Percentiles rank a stretch among this genome's conserved stretches.
Evolutionary conservation across 64 coral and sea anemone species (phyloP).

Genomic region (Montipora sp.): DNA sequence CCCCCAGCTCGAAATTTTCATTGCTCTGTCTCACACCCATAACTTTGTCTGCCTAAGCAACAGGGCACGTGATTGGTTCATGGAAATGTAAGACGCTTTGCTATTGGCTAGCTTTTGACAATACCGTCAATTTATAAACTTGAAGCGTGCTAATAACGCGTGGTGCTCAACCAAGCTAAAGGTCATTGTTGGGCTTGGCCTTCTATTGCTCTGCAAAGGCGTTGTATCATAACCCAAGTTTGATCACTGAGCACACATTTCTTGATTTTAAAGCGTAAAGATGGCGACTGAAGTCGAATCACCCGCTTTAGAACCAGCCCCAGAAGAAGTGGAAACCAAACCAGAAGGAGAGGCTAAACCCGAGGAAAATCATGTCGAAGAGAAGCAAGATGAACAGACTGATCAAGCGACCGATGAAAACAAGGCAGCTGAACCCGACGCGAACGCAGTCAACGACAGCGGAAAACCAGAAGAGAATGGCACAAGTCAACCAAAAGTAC

Average conservation of each 20-base stretch:
- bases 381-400: constrained; percentile 56
- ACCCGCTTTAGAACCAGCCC: constrained; percentile 32
- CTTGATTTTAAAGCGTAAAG: constrained; percentile 62
- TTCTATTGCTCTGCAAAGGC: constrained; percentile 81
- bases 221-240: constrained; percentile 71
- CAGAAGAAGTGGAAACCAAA: constrained; percentile 68
- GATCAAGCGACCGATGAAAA: constrained; percentile 43
- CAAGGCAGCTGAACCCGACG: constrained; percentile 63
- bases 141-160: constrained; percentile 99
- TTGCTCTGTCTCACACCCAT: constrained; percentile 75
- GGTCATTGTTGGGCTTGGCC: constrained; percentile 96
- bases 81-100: constrained; percentile 18
- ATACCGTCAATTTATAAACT: constrained; percentile 99
- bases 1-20: constrained; percentile 42
- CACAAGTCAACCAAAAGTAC: constrained; percentile 70
- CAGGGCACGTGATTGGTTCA: constrained; percentile 65
- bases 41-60: constrained; percentile 56
- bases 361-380: constrained; percentile 94
- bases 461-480: constrained; percentile 88
- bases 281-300: constrained; percentile 92
- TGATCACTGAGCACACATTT: constrained; percentile 80
- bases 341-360: constrained; percentile 74
- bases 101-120: constrained; percentile 91
- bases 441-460: constrained; percentile 55
- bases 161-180: constrained; percentile 93